Conservation (phyloP, 2,797 vertebrate species). For the Platalea minor region DNA sequence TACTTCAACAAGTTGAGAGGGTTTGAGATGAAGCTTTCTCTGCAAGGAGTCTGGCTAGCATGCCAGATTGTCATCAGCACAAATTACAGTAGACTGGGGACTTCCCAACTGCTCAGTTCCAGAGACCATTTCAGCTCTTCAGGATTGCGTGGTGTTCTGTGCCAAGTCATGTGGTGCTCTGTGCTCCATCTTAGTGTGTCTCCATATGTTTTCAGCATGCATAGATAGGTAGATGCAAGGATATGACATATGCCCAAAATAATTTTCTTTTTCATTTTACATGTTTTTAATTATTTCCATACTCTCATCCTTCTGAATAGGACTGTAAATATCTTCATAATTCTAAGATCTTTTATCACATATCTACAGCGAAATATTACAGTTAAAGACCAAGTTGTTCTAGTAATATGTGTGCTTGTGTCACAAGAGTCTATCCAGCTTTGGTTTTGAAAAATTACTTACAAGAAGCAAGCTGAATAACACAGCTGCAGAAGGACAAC, state of each 20-base stretch:
- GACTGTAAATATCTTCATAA: background rate
- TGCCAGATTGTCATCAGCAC: background rate
- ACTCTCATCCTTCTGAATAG: background rate
- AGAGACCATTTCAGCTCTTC: background rate
- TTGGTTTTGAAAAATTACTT: background rate
- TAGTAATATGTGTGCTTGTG: background rate
- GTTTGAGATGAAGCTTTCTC: background rate
- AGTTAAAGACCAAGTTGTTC: background rate
- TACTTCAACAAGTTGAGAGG: background rate
- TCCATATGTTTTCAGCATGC: background rate
- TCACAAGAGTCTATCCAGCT: background rate
- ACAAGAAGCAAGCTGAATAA: background rate
- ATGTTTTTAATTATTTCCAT: background rate
- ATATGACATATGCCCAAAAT: background rate
- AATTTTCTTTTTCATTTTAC: background rate
- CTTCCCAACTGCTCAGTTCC: background rate
- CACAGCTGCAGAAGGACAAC: background rate
- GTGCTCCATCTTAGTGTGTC: background rate
- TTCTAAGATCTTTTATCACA: background rate
- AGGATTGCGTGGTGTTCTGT: background rate
- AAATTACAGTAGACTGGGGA: background rate
- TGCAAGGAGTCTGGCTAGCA: background rate
- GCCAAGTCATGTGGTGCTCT: background rate
- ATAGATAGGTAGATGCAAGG: background rate
- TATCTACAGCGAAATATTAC: background rate